phyloP scores from a whole-genome alignment of 92 coral and sea anemone genomes.

The Epizoanthus illoricatus region DNA sequence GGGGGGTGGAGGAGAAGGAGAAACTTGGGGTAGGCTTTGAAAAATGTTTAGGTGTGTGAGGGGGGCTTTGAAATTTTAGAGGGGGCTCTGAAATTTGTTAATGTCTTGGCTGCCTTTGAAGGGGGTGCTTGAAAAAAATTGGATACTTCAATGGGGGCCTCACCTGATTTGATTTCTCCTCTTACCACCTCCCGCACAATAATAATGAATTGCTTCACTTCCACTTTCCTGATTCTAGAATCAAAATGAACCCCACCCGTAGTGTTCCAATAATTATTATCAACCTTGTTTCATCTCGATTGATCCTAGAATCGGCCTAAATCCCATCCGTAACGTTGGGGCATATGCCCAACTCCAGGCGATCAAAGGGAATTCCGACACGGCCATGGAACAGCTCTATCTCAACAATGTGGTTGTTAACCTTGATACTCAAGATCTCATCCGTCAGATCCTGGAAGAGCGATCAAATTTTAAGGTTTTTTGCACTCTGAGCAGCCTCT shows the following conservation, averaged over 20 bases:
- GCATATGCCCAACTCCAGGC: constrained; percentile 74
- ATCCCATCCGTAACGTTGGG: constrained; percentile 75
- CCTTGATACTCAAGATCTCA: constrained; percentile 67
- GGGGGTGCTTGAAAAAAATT: too few relatives aligned
- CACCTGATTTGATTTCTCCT: too few relatives aligned
- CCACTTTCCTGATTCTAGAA: constrained; percentile 33
- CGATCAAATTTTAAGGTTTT: constrained; percentile 68
- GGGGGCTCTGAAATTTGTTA: too few relatives aligned
- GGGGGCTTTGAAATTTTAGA: too few relatives aligned
- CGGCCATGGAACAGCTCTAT: constrained; percentile 69
- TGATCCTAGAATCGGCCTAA: constrained; percentile 69
- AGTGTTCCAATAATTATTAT: constrained; percentile 18
- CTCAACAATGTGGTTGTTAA: constrained; percentile 81
- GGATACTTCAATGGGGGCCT: too few relatives aligned
- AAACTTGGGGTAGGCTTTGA: too few relatives aligned
- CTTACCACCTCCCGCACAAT: neutral
- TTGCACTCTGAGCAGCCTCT: constrained; percentile 65
- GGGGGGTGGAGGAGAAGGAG: too few relatives aligned
- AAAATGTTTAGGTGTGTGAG: too few relatives aligned
- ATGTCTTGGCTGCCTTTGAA: too few relatives aligned
- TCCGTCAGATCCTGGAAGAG: constrained; percentile 57
- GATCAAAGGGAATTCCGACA: constrained; percentile 69
- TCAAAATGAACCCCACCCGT: constrained; percentile 77
- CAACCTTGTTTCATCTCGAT: neutral
- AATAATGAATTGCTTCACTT: neutral